Base-by-base conservation (phyloP, 2,113 vertebrate species). In the Sisor rabdophorus region DNA sequence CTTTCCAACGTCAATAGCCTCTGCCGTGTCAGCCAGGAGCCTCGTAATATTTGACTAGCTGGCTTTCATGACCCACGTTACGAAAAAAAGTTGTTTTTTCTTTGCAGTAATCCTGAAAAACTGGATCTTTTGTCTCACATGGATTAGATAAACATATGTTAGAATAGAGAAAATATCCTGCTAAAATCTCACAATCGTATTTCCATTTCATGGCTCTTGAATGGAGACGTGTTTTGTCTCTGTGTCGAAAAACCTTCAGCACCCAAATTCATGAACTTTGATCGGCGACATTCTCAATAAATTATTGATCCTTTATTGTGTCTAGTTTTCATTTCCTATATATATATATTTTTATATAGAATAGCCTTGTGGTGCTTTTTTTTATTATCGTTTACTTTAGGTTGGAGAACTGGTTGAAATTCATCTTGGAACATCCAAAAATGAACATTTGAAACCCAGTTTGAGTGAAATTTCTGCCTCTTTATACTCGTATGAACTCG, bases 1-100 rank as follows among this genome's bases (percentile, higher is more conserved):
- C 11, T 26, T 11, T 70, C 67, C 48, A 70, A 53, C 20, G 30
- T 53, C 48, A 70, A 70, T n/a, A 70, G 17, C 67, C 19, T 70
- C 44, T 24, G 5, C 26, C 52, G 1, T 70, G 48, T 52, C 67
- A 53, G 48, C 24, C 67, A 70, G 67, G 24, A 70, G 26, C 24
- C 67, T 69, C 22, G 11, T 52, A 67, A 9, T 48, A 13, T 4
- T 52, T 70, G 52, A 71, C 52, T 15, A 69, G 24, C 24, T 69
- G 47, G 65, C 22, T 52, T 28, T 30, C 16, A 12, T 52, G 16
- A 7, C 12, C 22, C 22, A 69, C 16, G 10, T 22, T 61, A 36
- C 28, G 19, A 22, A 36, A 15, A 10, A 61, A 32, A 61, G 26
- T 36, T 36, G 2, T 36, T 36, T 36, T 36, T 36, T 6, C 32